Evolutionary conservation across 2,888 invertebrate genomes (phyloP).

Genomic region (Tetheella fluctuosa): DNA sequence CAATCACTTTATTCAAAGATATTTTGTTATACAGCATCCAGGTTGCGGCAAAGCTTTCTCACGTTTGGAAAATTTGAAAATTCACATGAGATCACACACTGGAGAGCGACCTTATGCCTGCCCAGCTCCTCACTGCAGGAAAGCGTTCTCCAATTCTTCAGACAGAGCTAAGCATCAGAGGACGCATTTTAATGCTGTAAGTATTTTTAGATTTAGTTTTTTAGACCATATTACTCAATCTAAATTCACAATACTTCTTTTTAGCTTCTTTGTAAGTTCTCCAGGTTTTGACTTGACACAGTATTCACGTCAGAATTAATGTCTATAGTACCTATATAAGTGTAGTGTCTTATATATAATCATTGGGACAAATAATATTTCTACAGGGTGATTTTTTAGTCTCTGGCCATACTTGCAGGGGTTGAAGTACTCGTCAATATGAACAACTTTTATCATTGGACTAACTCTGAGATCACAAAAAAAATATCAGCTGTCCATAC

Average conservation of each 20-base stretch:
- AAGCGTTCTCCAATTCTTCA: constrained; percentile 99
- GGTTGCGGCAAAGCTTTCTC: constrained; percentile 98
- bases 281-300: too few species aligned
- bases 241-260: background rate
- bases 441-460: too few species aligned
- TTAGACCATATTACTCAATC: background rate
- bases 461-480: too few species aligned
- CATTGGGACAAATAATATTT: too few species aligned
- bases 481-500: too few species aligned
- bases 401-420: too few species aligned
- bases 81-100: constrained; percentile 97
- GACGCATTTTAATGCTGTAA: constrained; percentile 98
- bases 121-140: constrained; percentile 95
- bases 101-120: constrained; percentile 98
- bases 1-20: background rate
- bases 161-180: constrained; percentile 99
- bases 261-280: background rate
- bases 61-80: constrained; percentile 98
- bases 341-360: too few species aligned
- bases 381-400: too few species aligned
- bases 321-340: too few species aligned
- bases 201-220: constrained; percentile 53
- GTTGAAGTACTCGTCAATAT: too few species aligned
- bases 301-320: too few species aligned
- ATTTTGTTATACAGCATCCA: constrained; percentile 87